Base-by-base conservation (phyloP, 1,140 invertebrate genomes). In the Diachasmimorpha longicaudata region DNA sequence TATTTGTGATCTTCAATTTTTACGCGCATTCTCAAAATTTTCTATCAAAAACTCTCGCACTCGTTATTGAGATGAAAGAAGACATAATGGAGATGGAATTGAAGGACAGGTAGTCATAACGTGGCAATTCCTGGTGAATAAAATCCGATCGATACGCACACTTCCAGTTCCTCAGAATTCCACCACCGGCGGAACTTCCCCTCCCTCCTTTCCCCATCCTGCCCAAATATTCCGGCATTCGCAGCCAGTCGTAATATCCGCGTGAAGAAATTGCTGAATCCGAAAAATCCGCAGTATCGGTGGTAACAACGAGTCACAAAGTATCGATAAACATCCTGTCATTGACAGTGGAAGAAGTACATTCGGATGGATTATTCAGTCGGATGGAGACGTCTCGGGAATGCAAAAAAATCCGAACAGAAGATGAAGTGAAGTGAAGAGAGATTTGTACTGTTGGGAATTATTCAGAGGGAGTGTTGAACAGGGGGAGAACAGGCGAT, bases 81-180 rank as follows among this genome's bases (percentile, higher is more conserved):
- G 36, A n/a, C 1, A 42, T 69, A 69, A 10, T 69, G 42, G 67
- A 16, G 21, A 69, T 23, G 67, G 23, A 42, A 42, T 21, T 25
- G 23, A 72, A 1, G 4, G 0, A 16, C 6, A 63, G 6, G 21
- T 25, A 63, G 58, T 48, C 72, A 44, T 74, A 68, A 74, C 68
- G 72, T 74, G 72, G 42, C 63, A 68, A 74, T 74, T 42, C 58
- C 72, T 4, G 4, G 46, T 37, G n/a, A 19, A 36, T 72, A 44
- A 19, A 46, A 19, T 73, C 25, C 31, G 58, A 42, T 73, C 58
- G 25, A 66, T 37, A 21, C 8, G 36, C 36, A 21, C 44, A 14
- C 23, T 25, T 25, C 23, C 21, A 63, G 31, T 23, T 63, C 8
- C 23, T 63, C 23, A 8, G 23, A 63, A 63, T 63, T 63, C 58